phyloP scores from a whole-genome alignment of 2,797 vertebrate genomes.

The Coluber constrictor region DNA sequence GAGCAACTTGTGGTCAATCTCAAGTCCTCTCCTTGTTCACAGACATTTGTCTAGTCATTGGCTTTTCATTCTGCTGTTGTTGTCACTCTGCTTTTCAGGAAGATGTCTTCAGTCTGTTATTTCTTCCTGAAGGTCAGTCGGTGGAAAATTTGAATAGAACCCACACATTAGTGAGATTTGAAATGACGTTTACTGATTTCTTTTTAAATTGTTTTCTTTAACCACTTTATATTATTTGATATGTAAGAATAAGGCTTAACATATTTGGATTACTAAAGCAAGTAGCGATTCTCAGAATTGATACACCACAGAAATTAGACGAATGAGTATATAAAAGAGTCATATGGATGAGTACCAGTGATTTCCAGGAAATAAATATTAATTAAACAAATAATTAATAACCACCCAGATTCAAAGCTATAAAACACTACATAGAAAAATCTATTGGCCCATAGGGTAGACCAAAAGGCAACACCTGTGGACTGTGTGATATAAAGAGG shows the following conservation, averaged over 20 bases:
- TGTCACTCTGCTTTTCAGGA: not conserved
- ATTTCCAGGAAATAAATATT: not conserved
- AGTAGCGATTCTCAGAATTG: conserved; percentile 15
- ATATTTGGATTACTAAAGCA: conserved; percentile 29
- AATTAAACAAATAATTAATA: not conserved
- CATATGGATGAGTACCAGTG: conserved; percentile 6
- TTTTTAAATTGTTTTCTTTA: conserved; percentile 52
- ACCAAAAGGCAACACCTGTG: not conserved
- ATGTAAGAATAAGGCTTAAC: conserved; percentile 40
- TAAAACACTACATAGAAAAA: not conserved
- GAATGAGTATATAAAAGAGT: conserved; percentile 25
- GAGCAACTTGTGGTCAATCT: not conserved
- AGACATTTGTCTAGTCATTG: not conserved
- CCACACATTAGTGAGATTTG: not conserved
- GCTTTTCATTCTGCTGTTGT: not conserved
- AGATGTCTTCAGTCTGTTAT: not conserved
- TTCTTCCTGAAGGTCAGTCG: not conserved
- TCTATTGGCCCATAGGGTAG: not conserved
- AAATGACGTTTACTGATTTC: not conserved
- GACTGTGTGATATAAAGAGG: not conserved
- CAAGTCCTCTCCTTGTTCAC: not conserved
- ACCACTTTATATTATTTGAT: conserved; percentile 39
- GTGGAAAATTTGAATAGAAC: not conserved
- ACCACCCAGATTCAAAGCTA: not conserved
- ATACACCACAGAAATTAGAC: conserved; percentile 24